Conservation (phyloP, 2,888 invertebrate genomes). For the Chorisops tibialis region DNA sequence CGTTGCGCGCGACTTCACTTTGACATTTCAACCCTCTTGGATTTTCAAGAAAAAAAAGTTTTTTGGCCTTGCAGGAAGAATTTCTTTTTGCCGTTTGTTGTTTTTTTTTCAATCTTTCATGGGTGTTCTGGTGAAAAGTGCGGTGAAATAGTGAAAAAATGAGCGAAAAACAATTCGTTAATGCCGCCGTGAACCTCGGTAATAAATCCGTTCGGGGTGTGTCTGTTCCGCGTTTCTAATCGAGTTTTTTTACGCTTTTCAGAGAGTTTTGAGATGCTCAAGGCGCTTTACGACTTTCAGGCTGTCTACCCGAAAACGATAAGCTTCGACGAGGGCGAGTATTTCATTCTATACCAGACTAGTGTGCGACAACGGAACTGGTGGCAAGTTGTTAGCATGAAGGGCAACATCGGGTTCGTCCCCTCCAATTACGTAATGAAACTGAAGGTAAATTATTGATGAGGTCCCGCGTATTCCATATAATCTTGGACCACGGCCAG, state of each 20-base stretch:
- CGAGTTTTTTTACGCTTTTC: conserved; percentile 39
- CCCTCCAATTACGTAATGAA: conserved; percentile 82
- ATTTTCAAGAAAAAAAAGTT: background rate
- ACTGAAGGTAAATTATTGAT: conserved; percentile 60
- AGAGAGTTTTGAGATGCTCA: conserved; percentile 78
- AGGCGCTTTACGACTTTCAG: conserved; percentile 79
- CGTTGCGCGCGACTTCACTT: background rate
- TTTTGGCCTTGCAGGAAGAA: conserved; percentile 9
- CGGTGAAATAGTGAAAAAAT: conserved; percentile 8
- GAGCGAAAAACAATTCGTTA: conserved; percentile 27
- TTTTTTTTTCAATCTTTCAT: background rate
- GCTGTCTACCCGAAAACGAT: conserved; percentile 80
- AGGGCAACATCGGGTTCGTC: conserved; percentile 79
- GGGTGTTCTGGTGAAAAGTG: background rate
- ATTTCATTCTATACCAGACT: conserved; percentile 74
- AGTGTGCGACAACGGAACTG: conserved; percentile 78
- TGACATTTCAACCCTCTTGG: conserved; percentile 12
- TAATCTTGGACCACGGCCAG: too few species aligned
- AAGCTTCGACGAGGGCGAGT: conserved; percentile 75
- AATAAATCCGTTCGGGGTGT: background rate
- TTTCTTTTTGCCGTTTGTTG: background rate
- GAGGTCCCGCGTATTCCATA: background rate
- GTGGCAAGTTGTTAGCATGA: conserved; percentile 84
- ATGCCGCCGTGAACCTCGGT: conserved; percentile 21
- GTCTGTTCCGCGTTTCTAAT: background rate